These are phyloP conservation scores for Caenorhabditis becei DNA, from an alignment of 2,888 invertebrate species.

Conservation along the genomic window DNA sequence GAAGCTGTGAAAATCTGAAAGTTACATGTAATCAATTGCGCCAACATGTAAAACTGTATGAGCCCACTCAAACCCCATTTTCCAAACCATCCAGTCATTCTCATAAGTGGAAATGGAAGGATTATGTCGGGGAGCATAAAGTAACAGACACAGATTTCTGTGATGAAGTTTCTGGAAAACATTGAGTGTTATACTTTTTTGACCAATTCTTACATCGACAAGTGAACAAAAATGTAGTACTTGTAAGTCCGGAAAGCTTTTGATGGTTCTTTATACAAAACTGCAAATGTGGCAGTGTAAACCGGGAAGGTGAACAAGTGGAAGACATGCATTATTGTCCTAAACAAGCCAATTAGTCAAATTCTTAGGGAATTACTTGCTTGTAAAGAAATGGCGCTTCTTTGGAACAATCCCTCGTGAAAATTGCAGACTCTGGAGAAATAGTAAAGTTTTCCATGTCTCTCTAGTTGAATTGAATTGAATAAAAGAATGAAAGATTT, in stretches of 20 bases:
- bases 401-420: neutral
- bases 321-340: neutral
- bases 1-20: neutral
- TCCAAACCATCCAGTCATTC: neutral
- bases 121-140: constrained; percentile 1
- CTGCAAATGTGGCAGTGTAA: neutral
- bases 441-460: too few species aligned
- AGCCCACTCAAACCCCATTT: neutral
- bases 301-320: constrained; percentile 4
- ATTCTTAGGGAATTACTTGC: too few species aligned
- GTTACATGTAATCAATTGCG: neutral
- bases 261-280: neutral
- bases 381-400: neutral
- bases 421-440: too few species aligned
- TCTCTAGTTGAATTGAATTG: too few species aligned
- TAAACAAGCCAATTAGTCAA: too few species aligned
- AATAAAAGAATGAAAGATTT: too few species aligned
- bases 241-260: neutral
- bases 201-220: neutral
- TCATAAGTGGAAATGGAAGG: neutral
- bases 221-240: neutral
- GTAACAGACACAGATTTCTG: neutral
- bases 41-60: neutral
- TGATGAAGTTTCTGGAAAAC: neutral
- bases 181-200: neutral